A percentile compares a stretch with the other conserved stretches of the same genome.
Evolutionary conservation across 2,888 invertebrate species (phyloP).

Genomic region (Drosophila mayaguana): DNA sequence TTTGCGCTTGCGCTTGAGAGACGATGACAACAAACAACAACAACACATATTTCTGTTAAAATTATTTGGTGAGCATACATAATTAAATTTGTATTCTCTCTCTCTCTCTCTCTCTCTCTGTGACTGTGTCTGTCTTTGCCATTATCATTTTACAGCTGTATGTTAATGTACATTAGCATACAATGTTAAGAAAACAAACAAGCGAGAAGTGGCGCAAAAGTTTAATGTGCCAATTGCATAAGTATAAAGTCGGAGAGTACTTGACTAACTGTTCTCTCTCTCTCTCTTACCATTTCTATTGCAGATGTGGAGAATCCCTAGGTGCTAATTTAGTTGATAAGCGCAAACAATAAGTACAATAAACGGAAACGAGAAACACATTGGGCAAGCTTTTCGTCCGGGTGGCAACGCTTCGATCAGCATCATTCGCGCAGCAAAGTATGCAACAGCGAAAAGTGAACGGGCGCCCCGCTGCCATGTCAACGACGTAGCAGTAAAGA

Average conservation of each 20-base stretch:
- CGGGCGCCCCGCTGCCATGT: constrained; percentile 44
- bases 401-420: constrained; percentile 58
- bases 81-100: constrained; percentile 39
- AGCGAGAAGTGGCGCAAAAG: constrained; percentile 50
- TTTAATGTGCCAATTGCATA: constrained; percentile 73
- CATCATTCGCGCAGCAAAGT: constrained; percentile 59
- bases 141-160: constrained; percentile 11
- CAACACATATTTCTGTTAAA: constrained; percentile 18
- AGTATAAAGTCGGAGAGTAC: constrained; percentile 29
- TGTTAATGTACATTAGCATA: constrained; percentile 28
- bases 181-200: constrained; percentile 21
- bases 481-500: constrained; percentile 60
- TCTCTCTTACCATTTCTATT: constrained; percentile 37
- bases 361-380: constrained; percentile 27
- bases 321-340: constrained; percentile 85
- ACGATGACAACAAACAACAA: constrained; percentile 7
- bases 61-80: constrained; percentile 56
- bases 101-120: neutral
- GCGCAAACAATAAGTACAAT: constrained; percentile 75
- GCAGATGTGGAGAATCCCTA: constrained; percentile 85
- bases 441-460: constrained; percentile 53
- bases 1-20: constrained; percentile 67
- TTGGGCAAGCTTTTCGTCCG: constrained; percentile 35
- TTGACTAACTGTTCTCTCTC: constrained; percentile 43
- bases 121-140: neutral